phyloP scores from a whole-genome alignment of 2,113 vertebrate species.

The Scomber japonicus region DNA sequence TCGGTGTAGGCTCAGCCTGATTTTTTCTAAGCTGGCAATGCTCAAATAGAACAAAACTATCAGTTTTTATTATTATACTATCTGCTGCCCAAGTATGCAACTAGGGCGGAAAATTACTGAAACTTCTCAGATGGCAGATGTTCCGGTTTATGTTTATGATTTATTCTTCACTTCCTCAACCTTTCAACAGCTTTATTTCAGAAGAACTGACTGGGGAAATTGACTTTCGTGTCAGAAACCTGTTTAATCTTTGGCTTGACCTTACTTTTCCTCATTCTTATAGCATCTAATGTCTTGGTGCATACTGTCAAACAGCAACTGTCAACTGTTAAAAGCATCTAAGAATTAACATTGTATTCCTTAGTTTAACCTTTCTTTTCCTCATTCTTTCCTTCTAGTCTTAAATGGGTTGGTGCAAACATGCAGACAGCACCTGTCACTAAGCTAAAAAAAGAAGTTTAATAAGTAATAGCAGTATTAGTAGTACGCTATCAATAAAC shows the following conservation, averaged over 20 bases:
- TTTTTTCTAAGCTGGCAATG: constrained; percentile 23
- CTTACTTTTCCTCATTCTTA: background rate
- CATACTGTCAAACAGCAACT: constrained; percentile 11
- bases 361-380: background rate
- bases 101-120: background rate
- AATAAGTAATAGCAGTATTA: constrained; percentile 7
- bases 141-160: background rate
- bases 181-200: background rate
- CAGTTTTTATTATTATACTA: background rate
- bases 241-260: too few species aligned
- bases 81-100: background rate
- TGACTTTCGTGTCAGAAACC: background rate
- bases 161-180: background rate
- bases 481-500: constrained; percentile 23
- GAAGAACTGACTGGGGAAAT: background rate
- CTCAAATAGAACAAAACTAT: background rate
- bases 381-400: background rate
- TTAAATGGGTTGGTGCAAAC: background rate
- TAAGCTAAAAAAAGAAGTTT: constrained; percentile 14
- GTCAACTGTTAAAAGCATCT: constrained; percentile 18
- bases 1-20: constrained; percentile 10
- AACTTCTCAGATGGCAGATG: background rate
- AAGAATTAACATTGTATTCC: too few species aligned
- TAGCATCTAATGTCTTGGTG: background rate
- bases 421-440: constrained; percentile 29